Conservation (phyloP, 1,140 invertebrate species). For the Meloidogyne exigua region DNA sequence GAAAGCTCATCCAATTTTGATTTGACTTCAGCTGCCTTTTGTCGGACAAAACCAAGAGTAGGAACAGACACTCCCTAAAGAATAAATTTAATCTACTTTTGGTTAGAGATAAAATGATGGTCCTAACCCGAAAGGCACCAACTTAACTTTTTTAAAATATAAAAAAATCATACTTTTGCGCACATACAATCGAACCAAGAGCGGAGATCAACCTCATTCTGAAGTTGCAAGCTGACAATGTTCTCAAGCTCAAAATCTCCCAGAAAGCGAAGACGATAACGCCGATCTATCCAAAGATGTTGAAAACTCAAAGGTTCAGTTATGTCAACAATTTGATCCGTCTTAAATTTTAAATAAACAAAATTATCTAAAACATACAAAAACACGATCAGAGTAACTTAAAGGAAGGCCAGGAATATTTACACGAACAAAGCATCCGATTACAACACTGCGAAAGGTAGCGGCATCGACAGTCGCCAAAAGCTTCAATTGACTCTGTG, state of each 20-base stretch:
- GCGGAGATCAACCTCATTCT: conserved; percentile 12
- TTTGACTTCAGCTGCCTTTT: neutral
- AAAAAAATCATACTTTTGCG: conserved; percentile 1
- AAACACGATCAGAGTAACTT: neutral
- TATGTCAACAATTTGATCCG: conserved; percentile 20
- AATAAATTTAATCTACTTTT: neutral
- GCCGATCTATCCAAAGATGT: conserved; percentile 23
- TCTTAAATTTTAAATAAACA: neutral
- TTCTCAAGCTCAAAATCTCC: conserved; percentile 21
- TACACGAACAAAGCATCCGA: conserved; percentile 25
- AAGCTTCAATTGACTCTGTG: conserved; percentile 17
- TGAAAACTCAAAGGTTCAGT: conserved; percentile 13
- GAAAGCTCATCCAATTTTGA: neutral
- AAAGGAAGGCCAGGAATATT: conserved; percentile 13
- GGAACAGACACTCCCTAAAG: conserved; percentile 4
- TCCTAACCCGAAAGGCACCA: too few species aligned
- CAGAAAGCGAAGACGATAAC: conserved; percentile 6
- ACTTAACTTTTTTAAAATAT: too few species aligned
- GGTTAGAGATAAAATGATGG: too few species aligned
- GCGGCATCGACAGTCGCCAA: neutral
- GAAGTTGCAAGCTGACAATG: neutral
- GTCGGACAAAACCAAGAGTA: conserved; percentile 17
- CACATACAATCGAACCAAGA: conserved; percentile 18
- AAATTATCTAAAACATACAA: neutral
- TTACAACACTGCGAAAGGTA: neutral